These are phyloP conservation scores for Seira sanloemensis DNA, from an alignment of 2,888 invertebrate genomes.

Conservation along the genomic window DNA sequence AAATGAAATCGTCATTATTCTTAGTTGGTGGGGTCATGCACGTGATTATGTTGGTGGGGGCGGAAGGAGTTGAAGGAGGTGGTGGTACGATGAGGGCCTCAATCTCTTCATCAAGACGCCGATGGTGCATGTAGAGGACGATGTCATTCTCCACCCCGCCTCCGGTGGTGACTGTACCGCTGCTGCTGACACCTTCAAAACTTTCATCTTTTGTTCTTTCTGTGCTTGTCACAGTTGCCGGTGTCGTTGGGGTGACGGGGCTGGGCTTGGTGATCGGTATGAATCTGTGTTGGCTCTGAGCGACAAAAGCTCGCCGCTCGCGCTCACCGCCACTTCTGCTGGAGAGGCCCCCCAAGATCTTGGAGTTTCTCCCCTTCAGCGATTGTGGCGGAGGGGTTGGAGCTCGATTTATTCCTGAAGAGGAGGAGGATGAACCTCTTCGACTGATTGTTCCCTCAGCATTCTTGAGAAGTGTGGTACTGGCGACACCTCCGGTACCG, in stretches of 20 bases:
- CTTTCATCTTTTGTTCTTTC: neutral
- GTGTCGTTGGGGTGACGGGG: neutral
- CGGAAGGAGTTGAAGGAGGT: slow-evolving; percentile 13
- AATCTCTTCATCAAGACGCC: neutral
- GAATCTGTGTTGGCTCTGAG: slow-evolving; percentile 33
- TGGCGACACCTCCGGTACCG: slow-evolving; percentile 3
- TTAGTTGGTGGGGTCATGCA: slow-evolving; percentile 2
- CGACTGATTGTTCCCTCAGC: slow-evolving; percentile 14
- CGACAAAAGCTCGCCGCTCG: slow-evolving; percentile 41
- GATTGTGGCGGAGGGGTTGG: slow-evolving; percentile 49
- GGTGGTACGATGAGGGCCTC: neutral
- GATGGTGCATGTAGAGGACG: slow-evolving; percentile 3
- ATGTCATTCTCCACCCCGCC: neutral
- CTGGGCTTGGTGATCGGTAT: slow-evolving; percentile 22
- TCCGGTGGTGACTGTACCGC: neutral
- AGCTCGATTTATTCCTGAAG: slow-evolving; percentile 27
- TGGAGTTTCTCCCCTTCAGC: neutral
- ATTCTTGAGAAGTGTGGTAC: slow-evolving; percentile 1
- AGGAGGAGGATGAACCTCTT: slow-evolving; percentile 18
- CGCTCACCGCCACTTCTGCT: slow-evolving; percentile 25
- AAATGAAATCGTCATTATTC: neutral
- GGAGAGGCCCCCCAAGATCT: neutral
- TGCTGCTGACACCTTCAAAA: neutral
- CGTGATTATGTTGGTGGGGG: slow-evolving; percentile 18
- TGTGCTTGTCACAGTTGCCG: neutral